A percentile compares a stretch with the other conserved stretches of the same genome.
phyloP scores from a whole-genome alignment of 2,888 invertebrate species.

The Agonopterix arenella region DNA sequence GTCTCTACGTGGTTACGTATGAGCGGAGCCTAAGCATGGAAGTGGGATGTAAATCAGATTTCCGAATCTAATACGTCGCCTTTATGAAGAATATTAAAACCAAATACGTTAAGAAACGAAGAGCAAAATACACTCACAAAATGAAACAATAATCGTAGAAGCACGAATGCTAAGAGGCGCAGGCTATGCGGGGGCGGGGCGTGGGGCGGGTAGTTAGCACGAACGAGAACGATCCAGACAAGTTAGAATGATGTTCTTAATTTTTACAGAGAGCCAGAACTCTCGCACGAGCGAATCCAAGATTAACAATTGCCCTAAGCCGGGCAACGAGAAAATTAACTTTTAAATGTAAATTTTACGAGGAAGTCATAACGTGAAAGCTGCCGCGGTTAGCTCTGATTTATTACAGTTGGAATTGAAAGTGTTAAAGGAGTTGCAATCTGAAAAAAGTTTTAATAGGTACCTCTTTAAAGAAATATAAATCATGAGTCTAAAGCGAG shows the following conservation, averaged over 20 bases:
- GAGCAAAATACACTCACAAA: slow-evolving; percentile 2
- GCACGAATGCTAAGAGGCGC: neutral
- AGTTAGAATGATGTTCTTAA: slow-evolving; percentile 44
- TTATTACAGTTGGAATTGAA: slow-evolving; percentile 72
- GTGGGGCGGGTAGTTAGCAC: neutral
- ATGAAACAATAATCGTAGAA: slow-evolving; percentile 7
- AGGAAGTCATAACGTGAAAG: slow-evolving; percentile 74
- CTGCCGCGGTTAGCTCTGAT: slow-evolving; percentile 72
- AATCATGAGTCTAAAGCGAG: slow-evolving; percentile 63
- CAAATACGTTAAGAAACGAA: neutral
- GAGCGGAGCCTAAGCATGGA: no score
- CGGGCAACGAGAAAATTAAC: slow-evolving; percentile 68
- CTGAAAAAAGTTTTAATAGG: slow-evolving; percentile 76
- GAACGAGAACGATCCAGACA: slow-evolving; percentile 16
- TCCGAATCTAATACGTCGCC: no score
- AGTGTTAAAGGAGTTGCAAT: slow-evolving; percentile 75
- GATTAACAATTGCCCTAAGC: slow-evolving; percentile 70
- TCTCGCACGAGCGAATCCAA: slow-evolving; percentile 49
- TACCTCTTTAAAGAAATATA: slow-evolving; percentile 73
- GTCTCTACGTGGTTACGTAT: no score
- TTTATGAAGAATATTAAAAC: neutral
- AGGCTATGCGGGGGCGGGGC: neutral
- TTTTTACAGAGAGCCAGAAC: slow-evolving; percentile 33
- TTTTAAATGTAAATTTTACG: slow-evolving; percentile 76
- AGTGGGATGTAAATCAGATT: no score